Conservation (phyloP, 2,888 invertebrate genomes). For the Subacronicta megacephala region DNA sequence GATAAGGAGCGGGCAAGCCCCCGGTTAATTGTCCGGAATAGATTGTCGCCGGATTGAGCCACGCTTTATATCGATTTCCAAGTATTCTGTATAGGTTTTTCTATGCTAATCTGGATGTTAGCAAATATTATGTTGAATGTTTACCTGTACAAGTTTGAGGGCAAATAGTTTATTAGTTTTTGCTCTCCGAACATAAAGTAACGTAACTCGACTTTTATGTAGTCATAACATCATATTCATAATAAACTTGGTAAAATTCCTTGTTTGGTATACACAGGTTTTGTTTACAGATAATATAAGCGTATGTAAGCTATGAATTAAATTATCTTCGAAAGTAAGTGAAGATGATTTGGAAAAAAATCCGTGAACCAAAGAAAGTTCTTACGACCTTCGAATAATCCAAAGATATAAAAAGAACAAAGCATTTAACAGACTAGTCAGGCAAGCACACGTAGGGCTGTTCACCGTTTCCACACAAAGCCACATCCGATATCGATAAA, state of each 20-base stretch:
- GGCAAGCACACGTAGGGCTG: slow-evolving; percentile 58
- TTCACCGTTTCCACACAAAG: slow-evolving; percentile 62
- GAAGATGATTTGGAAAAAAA: neutral
- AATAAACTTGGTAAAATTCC: neutral
- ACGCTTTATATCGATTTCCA: slow-evolving; percentile 35
- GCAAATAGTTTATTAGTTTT: neutral
- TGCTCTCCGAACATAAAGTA: neutral
- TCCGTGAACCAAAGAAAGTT: slow-evolving; percentile 18
- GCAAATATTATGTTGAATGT: neutral
- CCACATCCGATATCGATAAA: slow-evolving; percentile 68
- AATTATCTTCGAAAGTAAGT: too few relatives aligned
- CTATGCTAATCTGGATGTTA: slow-evolving; percentile 25
- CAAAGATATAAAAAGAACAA: slow-evolving; percentile 37
- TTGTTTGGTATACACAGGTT: neutral
- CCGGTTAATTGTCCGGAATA: slow-evolving; percentile 81
- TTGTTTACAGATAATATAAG: neutral
- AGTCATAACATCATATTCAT: slow-evolving; percentile 1
- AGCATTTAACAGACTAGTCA: slow-evolving; percentile 34
- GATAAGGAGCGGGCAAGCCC: slow-evolving; percentile 77
- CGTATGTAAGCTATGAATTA: neutral
- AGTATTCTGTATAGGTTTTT: slow-evolving; percentile 21
- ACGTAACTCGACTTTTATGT: slow-evolving; percentile 1
- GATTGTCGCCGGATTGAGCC: slow-evolving; percentile 61
- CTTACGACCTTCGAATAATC: slow-evolving; percentile 27
- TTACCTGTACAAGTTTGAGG: neutral